These are phyloP conservation scores for Lasioglossum lativentre DNA, from an alignment of 2,888 invertebrate genomes.

Conservation along the genomic window DNA sequence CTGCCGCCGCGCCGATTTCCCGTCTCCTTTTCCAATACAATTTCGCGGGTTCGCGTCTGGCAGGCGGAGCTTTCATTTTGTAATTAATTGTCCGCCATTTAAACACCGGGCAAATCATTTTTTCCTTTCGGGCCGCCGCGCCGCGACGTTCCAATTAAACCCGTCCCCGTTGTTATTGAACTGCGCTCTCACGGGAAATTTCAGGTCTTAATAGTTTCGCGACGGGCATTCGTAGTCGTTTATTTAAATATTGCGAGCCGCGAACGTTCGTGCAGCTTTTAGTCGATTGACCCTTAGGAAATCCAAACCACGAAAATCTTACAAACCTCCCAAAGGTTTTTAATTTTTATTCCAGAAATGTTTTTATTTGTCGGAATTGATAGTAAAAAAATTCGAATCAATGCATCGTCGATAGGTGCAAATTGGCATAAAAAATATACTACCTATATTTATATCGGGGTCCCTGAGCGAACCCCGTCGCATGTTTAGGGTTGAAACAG, in stretches of 20 bases:
- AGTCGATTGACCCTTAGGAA: not conserved
- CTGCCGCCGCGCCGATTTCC: not conserved
- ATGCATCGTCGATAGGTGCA: too few relatives aligned
- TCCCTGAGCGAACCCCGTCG: too few relatives aligned
- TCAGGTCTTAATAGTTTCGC: not conserved
- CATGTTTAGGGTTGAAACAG: not conserved
- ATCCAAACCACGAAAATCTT: too few relatives aligned
- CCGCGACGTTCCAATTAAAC: slow-evolving; percentile 44
- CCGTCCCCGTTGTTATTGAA: not conserved
- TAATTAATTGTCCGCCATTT: slow-evolving; percentile 61
- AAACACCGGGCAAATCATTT: slow-evolving; percentile 47
- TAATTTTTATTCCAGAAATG: not conserved
- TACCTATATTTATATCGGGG: too few relatives aligned
- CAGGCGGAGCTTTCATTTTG: slow-evolving; percentile 57
- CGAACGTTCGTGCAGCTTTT: not conserved
- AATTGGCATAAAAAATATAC: too few relatives aligned
- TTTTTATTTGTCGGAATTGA: too few relatives aligned
- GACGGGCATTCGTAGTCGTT: not conserved
- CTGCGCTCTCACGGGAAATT: not conserved
- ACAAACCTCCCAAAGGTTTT: not conserved
- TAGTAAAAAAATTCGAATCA: too few relatives aligned
- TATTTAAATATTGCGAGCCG: not conserved
- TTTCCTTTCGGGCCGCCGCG: slow-evolving; percentile 12
- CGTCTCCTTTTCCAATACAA: slow-evolving; percentile 61
- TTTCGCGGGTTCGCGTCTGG: slow-evolving; percentile 54